These are phyloP conservation scores for Phymastichus coffea DNA, from an alignment of 1,140 invertebrate species.

Conservation along the genomic window DNA sequence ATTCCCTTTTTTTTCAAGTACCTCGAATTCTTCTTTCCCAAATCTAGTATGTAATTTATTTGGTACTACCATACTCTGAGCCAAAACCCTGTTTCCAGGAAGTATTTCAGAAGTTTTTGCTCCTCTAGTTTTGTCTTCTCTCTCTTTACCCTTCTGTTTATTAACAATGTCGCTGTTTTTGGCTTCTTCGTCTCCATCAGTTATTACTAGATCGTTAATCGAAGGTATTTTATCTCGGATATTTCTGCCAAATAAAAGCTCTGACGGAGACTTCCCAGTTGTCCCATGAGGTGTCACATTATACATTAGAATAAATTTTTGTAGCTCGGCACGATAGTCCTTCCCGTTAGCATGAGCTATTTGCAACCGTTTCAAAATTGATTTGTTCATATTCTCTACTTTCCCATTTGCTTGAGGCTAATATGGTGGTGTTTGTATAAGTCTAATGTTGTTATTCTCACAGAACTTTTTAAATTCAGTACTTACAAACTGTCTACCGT, in stretches of 20 bases:
- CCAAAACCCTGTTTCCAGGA: slow-evolving; percentile 11
- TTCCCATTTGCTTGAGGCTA: slow-evolving; percentile 33
- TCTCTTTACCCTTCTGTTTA: slow-evolving; percentile 25
- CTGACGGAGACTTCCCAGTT: slow-evolving; percentile 42
- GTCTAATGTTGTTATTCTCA: not conserved
- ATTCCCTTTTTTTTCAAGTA: not conserved
- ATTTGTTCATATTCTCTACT: slow-evolving; percentile 38
- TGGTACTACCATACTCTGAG: not conserved
- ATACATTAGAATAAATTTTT: slow-evolving; percentile 40
- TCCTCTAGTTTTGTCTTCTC: slow-evolving; percentile 10
- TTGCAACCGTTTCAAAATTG: slow-evolving; percentile 38
- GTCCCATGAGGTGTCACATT: slow-evolving; percentile 34
- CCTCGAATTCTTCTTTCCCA: not conserved
- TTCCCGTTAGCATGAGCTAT: slow-evolving; percentile 34
- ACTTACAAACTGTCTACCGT: not conserved
- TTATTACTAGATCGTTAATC: slow-evolving; percentile 1
- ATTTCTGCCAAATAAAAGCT: slow-evolving; percentile 41
- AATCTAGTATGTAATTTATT: not conserved
- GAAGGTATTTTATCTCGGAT: slow-evolving; percentile 38
- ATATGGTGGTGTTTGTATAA: slow-evolving; percentile 12
- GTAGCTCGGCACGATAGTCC: slow-evolving; percentile 31
- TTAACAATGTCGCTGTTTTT: slow-evolving; percentile 20
- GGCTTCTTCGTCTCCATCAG: slow-evolving; percentile 13
- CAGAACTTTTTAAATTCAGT: not conserved
- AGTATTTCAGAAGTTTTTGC: not conserved